Evolutionary conservation across 2,888 invertebrate genomes (phyloP).

Genomic region (Temnothorax unifasciatus): DNA sequence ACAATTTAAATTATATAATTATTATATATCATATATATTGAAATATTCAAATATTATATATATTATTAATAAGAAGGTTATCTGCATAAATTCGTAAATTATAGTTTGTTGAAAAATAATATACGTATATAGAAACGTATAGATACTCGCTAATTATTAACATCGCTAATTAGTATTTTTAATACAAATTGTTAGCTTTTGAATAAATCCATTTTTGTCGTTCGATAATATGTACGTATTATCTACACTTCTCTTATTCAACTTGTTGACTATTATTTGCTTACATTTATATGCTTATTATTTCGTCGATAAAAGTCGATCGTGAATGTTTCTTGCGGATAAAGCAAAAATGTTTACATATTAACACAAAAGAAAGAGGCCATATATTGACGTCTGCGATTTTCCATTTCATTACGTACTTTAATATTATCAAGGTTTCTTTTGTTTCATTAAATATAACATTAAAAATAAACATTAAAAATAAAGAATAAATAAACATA

Average conservation of each 20-base stretch:
- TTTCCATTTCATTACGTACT: neutral
- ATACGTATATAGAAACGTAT: neutral
- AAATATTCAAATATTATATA: neutral
- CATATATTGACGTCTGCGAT: conserved; percentile 16
- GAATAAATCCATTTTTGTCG: neutral
- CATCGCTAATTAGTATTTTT: neutral
- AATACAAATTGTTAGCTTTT: neutral
- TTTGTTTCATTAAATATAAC: neutral
- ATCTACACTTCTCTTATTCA: neutral
- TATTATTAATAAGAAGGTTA: neutral
- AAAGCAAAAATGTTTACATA: neutral
- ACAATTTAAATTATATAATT: neutral
- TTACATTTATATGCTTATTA: neutral
- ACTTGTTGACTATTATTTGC: neutral
- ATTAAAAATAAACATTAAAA: neutral
- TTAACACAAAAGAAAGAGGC: neutral
- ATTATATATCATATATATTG: neutral
- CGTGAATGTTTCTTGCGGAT: neutral
- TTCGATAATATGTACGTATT: neutral
- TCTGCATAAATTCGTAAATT: neutral
- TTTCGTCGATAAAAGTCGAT: neutral
- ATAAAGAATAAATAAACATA: neutral
- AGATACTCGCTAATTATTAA: neutral
- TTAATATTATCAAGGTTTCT: conserved; percentile 15
- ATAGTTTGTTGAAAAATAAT: neutral